Evolutionary conservation across 2,113 vertebrate genomes (phyloP).

Genomic region (Vulpes vulpes): DNA sequence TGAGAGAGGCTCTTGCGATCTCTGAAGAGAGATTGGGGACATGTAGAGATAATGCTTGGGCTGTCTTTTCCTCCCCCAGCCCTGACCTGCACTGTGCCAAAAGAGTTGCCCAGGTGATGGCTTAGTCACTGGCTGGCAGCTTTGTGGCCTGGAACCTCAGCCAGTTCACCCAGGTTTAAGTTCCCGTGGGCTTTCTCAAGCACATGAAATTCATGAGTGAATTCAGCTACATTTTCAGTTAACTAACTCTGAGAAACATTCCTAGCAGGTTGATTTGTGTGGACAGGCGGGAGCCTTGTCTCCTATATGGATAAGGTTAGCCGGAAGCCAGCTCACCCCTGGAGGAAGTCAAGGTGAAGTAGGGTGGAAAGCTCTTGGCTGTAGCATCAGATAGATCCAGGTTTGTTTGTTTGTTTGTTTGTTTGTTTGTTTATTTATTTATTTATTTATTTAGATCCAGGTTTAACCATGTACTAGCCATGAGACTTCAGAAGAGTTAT

Average conservation of each 20-base stretch:
- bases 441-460: background rate
- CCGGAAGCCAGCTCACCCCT: background rate
- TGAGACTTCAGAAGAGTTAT: background rate
- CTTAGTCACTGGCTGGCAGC: conserved; percentile 15
- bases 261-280: conserved; percentile 37
- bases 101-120: background rate
- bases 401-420: background rate
- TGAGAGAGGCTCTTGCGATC: conserved; percentile 11
- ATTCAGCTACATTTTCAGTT: background rate
- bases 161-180: conserved; percentile 35
- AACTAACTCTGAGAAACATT: conserved; percentile 28
- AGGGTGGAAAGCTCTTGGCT: background rate
- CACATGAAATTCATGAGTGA: conserved; percentile 40
- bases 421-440: background rate
- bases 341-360: conserved; percentile 1
- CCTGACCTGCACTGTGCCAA: background rate
- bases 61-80: background rate
- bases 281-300: background rate
- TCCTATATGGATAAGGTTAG: background rate
- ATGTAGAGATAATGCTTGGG: background rate
- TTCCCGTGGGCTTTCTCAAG: background rate
- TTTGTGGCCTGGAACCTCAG: conserved; percentile 33
- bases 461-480: conserved; percentile 32
- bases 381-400: background rate
- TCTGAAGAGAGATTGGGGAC: conserved; percentile 5